phyloP scores from a whole-genome alignment of 1,140 invertebrate genomes.

The Littorina saxatilis region DNA sequence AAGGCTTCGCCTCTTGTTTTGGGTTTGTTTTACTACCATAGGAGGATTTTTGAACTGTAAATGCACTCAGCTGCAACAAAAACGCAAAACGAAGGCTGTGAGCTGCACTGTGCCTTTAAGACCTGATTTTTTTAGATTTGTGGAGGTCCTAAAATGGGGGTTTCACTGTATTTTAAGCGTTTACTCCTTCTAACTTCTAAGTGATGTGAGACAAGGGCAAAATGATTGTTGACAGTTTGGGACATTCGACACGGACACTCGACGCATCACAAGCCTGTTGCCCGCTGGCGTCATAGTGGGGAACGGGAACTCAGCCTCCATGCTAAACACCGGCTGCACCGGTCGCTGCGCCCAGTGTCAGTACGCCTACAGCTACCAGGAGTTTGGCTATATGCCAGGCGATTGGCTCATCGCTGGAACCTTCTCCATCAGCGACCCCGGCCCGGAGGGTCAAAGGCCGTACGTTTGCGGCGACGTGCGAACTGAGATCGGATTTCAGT shows the following conservation, averaged over 20 bases:
- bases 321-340: neutral
- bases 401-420: constrained; percentile 65
- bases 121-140: too few species aligned
- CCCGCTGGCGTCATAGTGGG: neutral
- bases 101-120: too few species aligned
- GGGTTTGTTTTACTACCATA: too few species aligned
- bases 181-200: too few species aligned
- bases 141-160: too few species aligned
- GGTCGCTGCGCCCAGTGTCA: constrained; percentile 57
- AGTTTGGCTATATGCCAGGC: constrained; percentile 45
- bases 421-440: constrained; percentile 57
- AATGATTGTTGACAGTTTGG: constrained; percentile 62
- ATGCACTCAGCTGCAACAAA: too few species aligned
- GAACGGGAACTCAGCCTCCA: neutral
- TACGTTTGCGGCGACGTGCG: constrained; percentile 74
- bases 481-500: constrained; percentile 78
- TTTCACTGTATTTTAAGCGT: too few species aligned
- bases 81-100: too few species aligned
- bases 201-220: too few species aligned
- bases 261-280: neutral
- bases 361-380: constrained; percentile 50
- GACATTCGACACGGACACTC: constrained; percentile 45
- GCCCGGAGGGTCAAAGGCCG: constrained; percentile 45
- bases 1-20: too few species aligned
- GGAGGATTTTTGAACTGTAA: too few species aligned